Percentiles rank a stretch among this genome's conserved stretches.
phyloP scores from a whole-genome alignment of 2,888 invertebrate species.

The Meloe dianella region DNA sequence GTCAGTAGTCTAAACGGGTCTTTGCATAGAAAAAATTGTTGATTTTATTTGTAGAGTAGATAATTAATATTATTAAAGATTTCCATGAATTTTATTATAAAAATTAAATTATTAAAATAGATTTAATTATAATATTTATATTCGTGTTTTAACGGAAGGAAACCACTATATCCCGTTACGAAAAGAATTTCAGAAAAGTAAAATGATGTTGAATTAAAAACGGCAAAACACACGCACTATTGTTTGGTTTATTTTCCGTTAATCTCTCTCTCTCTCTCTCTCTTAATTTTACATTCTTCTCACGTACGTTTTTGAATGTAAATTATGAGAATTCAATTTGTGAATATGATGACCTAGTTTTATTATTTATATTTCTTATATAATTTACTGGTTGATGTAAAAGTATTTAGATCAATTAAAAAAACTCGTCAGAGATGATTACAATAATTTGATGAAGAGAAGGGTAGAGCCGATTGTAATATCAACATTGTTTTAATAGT shows the following conservation, averaged over 20 bases:
- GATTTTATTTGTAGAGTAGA: too few relatives aligned
- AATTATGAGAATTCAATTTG: constrained; percentile 31
- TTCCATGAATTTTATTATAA: too few relatives aligned
- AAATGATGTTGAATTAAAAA: background rate
- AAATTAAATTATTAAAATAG: too few relatives aligned
- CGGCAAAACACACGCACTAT: background rate
- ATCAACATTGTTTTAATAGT: background rate
- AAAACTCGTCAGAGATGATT: background rate
- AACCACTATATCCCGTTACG: constrained; percentile 33
- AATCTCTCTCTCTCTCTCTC: background rate
- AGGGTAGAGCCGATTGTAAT: background rate
- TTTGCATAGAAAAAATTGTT: too few relatives aligned
- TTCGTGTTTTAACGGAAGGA: constrained; percentile 17
- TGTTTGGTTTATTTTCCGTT: constrained; percentile 2
- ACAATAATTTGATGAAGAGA: background rate
- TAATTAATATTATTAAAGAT: too few relatives aligned
- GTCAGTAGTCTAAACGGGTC: too few relatives aligned
- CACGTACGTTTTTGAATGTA: constrained; percentile 24
- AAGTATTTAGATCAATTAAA: too few relatives aligned
- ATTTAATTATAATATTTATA: too few relatives aligned
- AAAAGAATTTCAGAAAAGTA: background rate
- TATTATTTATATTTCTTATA: background rate
- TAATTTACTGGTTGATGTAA: background rate
- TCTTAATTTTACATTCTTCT: background rate
- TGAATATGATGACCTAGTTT: constrained; percentile 15